These are phyloP conservation scores for Clinocottus analis DNA, from an alignment of 2,113 vertebrate species.

Conservation along the genomic window DNA sequence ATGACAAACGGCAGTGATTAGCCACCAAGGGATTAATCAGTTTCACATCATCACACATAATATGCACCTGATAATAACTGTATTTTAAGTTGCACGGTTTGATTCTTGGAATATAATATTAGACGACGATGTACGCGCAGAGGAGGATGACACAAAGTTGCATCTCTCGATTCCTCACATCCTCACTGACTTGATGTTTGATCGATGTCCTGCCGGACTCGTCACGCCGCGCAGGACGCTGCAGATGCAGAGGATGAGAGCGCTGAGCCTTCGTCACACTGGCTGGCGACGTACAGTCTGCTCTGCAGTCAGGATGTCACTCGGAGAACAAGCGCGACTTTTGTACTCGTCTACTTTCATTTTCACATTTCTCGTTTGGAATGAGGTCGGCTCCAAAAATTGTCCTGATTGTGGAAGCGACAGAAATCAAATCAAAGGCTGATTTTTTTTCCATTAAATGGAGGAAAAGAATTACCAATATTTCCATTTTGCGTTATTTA, in stretches of 20 bases:
- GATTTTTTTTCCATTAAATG: constrained; percentile 2
- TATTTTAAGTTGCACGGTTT: constrained; percentile 4
- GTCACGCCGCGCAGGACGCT: not conserved
- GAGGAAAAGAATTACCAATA: not conserved
- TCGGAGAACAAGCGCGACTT: not conserved
- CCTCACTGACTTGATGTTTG: not conserved
- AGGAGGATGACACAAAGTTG: accelerated
- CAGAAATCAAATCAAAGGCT: constrained; percentile 15
- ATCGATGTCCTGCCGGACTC: not conserved
- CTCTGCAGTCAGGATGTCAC: not conserved
- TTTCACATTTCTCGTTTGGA: not conserved
- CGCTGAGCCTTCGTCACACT: not conserved
- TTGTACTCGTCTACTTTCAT: not conserved
- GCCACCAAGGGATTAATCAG: constrained; percentile 4
- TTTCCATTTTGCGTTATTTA: not conserved
- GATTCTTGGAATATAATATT: not conserved
- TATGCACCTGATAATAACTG: constrained; percentile 2
- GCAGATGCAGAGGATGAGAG: too few relatives aligned
- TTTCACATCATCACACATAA: constrained; percentile 3
- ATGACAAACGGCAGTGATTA: constrained; percentile 20
- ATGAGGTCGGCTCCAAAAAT: not conserved
- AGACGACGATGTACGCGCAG: not conserved
- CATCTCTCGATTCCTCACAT: not conserved
- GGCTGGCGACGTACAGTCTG: not conserved
- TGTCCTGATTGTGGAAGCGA: not conserved